phyloP scores from a whole-genome alignment of 2,888 invertebrate genomes.

The Athripsodes cinereus region DNA sequence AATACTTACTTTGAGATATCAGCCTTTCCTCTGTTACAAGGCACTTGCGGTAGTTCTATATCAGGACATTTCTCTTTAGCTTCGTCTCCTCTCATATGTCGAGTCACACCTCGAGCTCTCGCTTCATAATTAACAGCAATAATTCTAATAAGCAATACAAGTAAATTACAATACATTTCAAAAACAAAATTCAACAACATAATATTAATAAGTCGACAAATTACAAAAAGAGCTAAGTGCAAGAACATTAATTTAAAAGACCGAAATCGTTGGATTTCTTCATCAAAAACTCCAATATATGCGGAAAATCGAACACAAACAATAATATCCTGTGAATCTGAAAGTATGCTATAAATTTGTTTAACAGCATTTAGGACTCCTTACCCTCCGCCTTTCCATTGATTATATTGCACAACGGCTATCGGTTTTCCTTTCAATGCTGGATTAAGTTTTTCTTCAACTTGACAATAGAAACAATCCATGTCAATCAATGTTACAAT shows the following conservation, averaged over 20 bases:
- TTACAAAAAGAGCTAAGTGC: background rate
- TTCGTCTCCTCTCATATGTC: slow-evolving; percentile 87
- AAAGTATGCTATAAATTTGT: too few relatives aligned
- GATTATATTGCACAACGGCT: slow-evolving; percentile 94
- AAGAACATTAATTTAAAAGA: too few relatives aligned
- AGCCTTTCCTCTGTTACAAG: slow-evolving; percentile 85
- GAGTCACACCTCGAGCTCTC: slow-evolving; percentile 79
- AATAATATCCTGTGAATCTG: too few relatives aligned
- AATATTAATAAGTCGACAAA: background rate
- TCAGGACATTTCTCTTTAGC: slow-evolving; percentile 86
- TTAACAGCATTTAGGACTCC: too few relatives aligned
- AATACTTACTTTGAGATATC: slow-evolving; percentile 82
- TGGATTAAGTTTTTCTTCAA: slow-evolving; percentile 88
- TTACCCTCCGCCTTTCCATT: slow-evolving; percentile 91
- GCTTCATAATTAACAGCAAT: slow-evolving; percentile 98
- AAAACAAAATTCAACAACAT: too few relatives aligned
- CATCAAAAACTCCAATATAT: too few relatives aligned
- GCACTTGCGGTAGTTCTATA: slow-evolving; percentile 77
- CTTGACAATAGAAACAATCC: slow-evolving; percentile 99
- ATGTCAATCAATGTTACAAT: slow-evolving; percentile 90
- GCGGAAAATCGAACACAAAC: too few relatives aligned
- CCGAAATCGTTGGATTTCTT: too few relatives aligned
- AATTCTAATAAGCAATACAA: slow-evolving; percentile 58
- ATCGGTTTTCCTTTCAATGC: slow-evolving; percentile 79
- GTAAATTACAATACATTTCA: too few relatives aligned